A percentile compares a stretch with the other conserved stretches of the same genome.
phyloP scores from a whole-genome alignment of 1,140 invertebrate genomes.

The Myzus persicae region DNA sequence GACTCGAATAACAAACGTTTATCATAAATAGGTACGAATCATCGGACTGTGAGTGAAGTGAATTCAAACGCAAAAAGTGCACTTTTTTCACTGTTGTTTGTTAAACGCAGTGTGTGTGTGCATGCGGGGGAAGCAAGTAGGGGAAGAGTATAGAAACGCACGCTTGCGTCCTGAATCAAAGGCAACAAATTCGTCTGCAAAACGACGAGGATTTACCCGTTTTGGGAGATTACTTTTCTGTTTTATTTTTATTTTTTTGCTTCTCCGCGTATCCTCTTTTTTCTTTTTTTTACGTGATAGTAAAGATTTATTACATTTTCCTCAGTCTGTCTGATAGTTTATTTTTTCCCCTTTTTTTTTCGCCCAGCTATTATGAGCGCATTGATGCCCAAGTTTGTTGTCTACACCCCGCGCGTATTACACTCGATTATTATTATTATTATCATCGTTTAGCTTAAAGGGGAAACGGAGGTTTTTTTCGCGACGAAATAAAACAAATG shows the following conservation, averaged over 20 bases:
- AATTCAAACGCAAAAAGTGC: neutral
- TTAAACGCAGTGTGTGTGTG: neutral
- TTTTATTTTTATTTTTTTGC: neutral
- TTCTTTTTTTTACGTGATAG: constrained; percentile 24
- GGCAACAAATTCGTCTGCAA: constrained; percentile 16
- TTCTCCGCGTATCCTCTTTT: neutral
- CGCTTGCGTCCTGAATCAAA: constrained; percentile 23
- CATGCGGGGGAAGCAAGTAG: too few species aligned
- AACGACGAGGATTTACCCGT: constrained; percentile 28
- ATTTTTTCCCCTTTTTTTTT: neutral
- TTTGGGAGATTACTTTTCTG: constrained; percentile 49
- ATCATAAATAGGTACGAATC: neutral
- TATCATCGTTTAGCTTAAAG: constrained; percentile 30
- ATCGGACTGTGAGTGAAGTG: neutral
- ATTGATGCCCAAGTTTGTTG: neutral
- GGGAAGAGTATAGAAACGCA: neutral
- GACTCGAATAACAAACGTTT: neutral
- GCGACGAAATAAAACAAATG: constrained; percentile 37
- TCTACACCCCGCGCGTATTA: neutral
- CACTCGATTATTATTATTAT: constrained; percentile 20
- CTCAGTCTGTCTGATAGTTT: constrained; percentile 8
- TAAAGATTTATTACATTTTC: constrained; percentile 51
- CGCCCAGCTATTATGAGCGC: neutral
- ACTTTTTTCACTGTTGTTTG: neutral
- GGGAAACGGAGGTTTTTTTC: neutral